phyloP scores from a whole-genome alignment of 1,140 invertebrate genomes.

The Babylonia areolata region DNA sequence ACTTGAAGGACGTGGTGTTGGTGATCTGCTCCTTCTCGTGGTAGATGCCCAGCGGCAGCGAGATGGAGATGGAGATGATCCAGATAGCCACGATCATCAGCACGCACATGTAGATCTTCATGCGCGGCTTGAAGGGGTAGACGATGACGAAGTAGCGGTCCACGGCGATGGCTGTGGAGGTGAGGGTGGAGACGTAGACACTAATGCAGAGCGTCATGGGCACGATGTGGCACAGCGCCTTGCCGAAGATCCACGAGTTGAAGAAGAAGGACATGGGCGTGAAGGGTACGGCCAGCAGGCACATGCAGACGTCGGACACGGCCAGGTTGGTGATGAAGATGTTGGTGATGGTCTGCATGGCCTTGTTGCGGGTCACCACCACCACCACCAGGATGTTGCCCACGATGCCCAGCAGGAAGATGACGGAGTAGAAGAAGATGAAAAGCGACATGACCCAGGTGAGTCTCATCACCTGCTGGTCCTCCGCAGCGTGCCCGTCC shows the following conservation, averaged over 20 bases:
- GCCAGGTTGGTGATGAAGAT: slow-evolving; percentile 97
- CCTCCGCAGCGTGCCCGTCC: no score
- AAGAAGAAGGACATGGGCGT: slow-evolving; percentile 88
- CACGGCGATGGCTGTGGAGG: slow-evolving; percentile 95
- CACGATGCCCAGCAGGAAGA: slow-evolving; percentile 91
- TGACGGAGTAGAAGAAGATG: slow-evolving; percentile 87
- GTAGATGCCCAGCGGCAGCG: slow-evolving; percentile 94
- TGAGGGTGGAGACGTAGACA: slow-evolving; percentile 97
- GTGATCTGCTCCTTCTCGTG: slow-evolving; percentile 51
- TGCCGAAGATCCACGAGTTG: slow-evolving; percentile 91
- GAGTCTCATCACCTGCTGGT: slow-evolving; percentile 42
- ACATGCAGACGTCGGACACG: slow-evolving; percentile 95
- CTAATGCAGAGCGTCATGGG: slow-evolving; percentile 86
- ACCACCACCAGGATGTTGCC: slow-evolving; percentile 92
- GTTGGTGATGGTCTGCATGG: slow-evolving; percentile 99
- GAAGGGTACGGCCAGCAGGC: slow-evolving; percentile 90
- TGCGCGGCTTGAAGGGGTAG: slow-evolving; percentile 93
- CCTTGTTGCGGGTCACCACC: slow-evolving; percentile 91
- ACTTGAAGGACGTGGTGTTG: slow-evolving; percentile 81
- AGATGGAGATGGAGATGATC: slow-evolving; percentile 89
- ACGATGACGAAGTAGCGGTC: slow-evolving; percentile 97
- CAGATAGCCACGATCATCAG: slow-evolving; percentile 92
- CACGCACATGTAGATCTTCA: slow-evolving; percentile 85
- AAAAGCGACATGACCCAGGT: slow-evolving; percentile 80
- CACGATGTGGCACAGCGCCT: slow-evolving; percentile 90